phyloP scores from a whole-genome alignment of 2,797 vertebrate genomes.

The Acomys russatus region DNA sequence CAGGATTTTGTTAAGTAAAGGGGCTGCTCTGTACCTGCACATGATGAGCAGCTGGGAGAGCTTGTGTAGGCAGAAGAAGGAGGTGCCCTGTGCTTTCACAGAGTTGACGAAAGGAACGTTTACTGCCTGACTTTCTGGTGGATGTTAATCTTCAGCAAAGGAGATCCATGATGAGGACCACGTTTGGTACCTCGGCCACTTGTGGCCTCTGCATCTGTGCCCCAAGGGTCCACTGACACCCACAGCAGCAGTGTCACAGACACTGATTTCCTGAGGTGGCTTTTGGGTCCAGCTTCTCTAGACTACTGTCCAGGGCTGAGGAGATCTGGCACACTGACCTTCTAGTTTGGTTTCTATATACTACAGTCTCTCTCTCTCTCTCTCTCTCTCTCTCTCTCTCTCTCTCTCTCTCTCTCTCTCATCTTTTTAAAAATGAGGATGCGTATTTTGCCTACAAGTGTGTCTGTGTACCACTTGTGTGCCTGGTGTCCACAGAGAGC shows the following conservation, averaged over 20 bases:
- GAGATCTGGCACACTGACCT: too few species aligned
- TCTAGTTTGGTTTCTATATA: neutral
- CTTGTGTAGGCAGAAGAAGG: conserved; percentile 96
- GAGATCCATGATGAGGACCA: neutral
- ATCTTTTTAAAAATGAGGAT: neutral
- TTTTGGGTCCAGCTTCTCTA: neutral
- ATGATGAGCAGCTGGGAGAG: conserved; percentile 97
- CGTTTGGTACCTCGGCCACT: too few species aligned
- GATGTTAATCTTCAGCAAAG: conserved; percentile 90
- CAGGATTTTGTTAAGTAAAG: conserved; percentile 95
- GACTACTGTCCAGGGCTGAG: neutral
- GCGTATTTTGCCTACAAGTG: neutral
- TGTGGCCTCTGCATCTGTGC: neutral
- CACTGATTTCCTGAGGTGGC: neutral
- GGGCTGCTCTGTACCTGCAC: conserved; percentile 97
- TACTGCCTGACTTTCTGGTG: conserved; percentile 92
- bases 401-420: too few species aligned
- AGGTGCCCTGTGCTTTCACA: conserved; percentile 91
- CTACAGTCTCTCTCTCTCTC: too few species aligned
- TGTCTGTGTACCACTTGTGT: neutral
- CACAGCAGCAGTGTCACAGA: neutral
- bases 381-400: too few species aligned
- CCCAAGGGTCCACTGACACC: neutral
- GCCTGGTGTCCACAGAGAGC: neutral
- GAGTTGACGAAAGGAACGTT: conserved; percentile 93